Conservation (phyloP, 2,888 invertebrate species). For the Drosophila multiciliata region DNA sequence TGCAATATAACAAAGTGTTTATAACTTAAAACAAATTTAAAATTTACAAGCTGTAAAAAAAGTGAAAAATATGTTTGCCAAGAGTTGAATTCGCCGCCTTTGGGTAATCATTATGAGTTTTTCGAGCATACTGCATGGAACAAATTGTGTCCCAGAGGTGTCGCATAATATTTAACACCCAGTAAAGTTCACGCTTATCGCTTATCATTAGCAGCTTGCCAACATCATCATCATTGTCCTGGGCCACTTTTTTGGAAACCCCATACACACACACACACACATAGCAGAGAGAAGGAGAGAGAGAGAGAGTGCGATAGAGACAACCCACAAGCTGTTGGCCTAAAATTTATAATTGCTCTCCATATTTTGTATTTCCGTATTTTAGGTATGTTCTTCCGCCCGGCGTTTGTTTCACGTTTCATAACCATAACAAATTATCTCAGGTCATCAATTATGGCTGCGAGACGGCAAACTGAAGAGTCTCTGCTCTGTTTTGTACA, state of each 20-base stretch:
- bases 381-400: slow-evolving; percentile 37
- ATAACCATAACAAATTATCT: slow-evolving; percentile 79
- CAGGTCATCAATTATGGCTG: slow-evolving; percentile 77
- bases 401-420: slow-evolving; percentile 67
- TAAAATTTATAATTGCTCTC: slow-evolving; percentile 56
- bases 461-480: slow-evolving; percentile 51
- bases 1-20: neutral
- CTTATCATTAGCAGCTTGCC: slow-evolving; percentile 60
- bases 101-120: slow-evolving; percentile 38
- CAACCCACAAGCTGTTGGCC: slow-evolving; percentile 25
- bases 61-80: neutral
- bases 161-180: slow-evolving; percentile 73
- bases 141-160: slow-evolving; percentile 61
- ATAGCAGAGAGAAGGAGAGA: neutral
- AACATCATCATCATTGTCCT: slow-evolving; percentile 18
- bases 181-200: slow-evolving; percentile 61
- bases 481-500: slow-evolving; percentile 30
- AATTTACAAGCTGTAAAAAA: neutral
- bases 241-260: slow-evolving; percentile 2
- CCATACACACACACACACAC: neutral
- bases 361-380: slow-evolving; percentile 53
- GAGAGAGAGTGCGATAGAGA: neutral
- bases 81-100: neutral
- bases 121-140: slow-evolving; percentile 44
- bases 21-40: neutral